Percentiles rank a stretch among this genome's conserved stretches.
Conservation (phyloP, 2,113 vertebrate genomes). For the Psephotus haematonotus region DNA sequence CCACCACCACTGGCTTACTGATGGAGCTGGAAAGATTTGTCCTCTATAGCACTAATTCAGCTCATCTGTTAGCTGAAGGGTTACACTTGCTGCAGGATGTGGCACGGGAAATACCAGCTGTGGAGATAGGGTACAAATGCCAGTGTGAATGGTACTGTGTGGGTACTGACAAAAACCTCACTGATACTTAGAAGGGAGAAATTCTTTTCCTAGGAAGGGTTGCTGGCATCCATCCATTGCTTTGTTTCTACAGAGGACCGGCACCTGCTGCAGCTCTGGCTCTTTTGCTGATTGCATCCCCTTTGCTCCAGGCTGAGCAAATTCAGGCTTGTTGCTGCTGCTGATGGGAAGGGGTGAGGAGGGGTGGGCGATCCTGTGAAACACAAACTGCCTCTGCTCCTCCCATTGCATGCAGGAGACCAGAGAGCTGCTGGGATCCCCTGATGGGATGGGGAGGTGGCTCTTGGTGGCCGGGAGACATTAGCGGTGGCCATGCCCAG, state of each 20-base stretch:
- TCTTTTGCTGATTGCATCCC: fast-evolving
- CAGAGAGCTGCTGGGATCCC: background rate
- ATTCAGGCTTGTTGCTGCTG: background rate
- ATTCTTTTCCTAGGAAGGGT: background rate
- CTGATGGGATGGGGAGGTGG: background rate
- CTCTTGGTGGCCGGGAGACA: background rate
- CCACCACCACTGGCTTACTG: background rate
- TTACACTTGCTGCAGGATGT: background rate
- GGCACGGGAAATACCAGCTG: fast-evolving
- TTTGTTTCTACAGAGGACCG: background rate
- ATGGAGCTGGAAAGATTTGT: background rate
- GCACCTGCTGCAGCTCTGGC: background rate
- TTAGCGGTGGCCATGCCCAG: background rate
- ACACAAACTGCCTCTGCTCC: background rate
- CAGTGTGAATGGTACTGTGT: fast-evolving
- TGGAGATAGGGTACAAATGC: background rate
- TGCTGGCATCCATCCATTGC: background rate
- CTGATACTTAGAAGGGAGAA: fast-evolving
- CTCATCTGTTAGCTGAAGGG: background rate
- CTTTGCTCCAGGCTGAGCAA: background rate
- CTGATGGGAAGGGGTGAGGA: background rate
- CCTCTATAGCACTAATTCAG: background rate
- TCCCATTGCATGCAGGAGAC: fast-evolving
- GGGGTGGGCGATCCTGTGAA: background rate
- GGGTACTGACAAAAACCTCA: background rate